These are phyloP conservation scores for Trichonephila inaurata DNA, from an alignment of 1,140 invertebrate genomes.

Conservation along the genomic window DNA sequence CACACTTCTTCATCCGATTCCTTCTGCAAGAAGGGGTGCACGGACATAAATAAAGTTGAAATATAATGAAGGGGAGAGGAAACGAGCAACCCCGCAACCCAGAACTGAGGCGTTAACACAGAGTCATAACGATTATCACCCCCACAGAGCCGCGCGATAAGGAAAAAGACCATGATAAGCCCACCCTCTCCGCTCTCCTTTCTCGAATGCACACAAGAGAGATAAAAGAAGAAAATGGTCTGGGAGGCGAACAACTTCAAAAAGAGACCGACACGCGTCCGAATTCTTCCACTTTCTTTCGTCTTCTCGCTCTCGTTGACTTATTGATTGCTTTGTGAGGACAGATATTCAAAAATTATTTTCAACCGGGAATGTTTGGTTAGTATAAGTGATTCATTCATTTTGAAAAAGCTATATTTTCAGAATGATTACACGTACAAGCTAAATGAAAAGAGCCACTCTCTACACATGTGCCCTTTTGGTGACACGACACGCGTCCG, in stretches of 20 bases:
- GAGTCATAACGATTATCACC: conserved; percentile 66
- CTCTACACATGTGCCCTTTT: too few species aligned
- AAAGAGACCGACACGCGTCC: neutral
- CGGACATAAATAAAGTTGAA: neutral
- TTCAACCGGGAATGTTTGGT: too few species aligned
- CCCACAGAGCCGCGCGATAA: neutral
- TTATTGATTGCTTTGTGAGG: too few species aligned
- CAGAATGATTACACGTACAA: too few species aligned
- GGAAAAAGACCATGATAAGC: neutral
- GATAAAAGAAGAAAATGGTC: neutral
- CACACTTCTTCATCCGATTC: neutral
- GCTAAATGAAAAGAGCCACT: too few species aligned
- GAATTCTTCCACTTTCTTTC: neutral
- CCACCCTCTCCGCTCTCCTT: neutral
- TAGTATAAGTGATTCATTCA: too few species aligned
- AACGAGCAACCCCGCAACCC: neutral
- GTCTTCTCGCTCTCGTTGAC: too few species aligned
- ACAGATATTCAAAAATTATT: too few species aligned
- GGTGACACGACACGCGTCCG: too few species aligned
- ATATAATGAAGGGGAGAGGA: neutral
- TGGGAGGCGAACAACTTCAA: conserved; percentile 39
- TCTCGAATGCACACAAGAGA: too few species aligned
- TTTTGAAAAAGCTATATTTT: too few species aligned
- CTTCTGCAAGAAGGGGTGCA: neutral
- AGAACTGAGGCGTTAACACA: conserved; percentile 61